Conservation (phyloP, 2,797 vertebrate species). For the Hybognathus amarus region DNA sequence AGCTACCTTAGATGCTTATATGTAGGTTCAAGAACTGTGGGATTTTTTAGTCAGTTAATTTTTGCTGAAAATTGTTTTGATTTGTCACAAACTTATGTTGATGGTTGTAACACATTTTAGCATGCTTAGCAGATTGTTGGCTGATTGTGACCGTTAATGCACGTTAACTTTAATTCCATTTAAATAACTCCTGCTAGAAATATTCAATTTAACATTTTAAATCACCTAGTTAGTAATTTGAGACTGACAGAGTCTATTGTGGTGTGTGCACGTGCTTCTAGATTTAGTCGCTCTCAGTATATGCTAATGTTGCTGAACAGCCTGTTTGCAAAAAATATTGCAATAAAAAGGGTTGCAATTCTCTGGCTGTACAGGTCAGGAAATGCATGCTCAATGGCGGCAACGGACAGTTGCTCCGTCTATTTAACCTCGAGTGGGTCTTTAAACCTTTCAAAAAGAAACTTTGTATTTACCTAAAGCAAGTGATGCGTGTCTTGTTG, state of each 20-base stretch:
- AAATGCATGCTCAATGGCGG: conserved; percentile 24
- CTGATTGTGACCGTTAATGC: neutral
- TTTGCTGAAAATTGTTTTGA: neutral
- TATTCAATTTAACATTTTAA: neutral
- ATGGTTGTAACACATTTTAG: neutral
- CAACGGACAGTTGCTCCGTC: conserved; percentile 8
- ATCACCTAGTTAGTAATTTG: neutral
- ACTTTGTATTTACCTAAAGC: neutral
- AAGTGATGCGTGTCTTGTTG: neutral
- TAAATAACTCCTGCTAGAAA: neutral
- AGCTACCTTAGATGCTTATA: neutral
- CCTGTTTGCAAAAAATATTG: neutral
- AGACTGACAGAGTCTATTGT: neutral
- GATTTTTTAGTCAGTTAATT: neutral
- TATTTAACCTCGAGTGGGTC: neutral
- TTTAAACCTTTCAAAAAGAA: neutral
- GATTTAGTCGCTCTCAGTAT: neutral
- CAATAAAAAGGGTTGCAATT: conserved; percentile 19
- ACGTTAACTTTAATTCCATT: neutral
- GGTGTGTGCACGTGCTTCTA: neutral
- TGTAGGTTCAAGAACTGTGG: neutral
- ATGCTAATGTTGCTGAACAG: neutral
- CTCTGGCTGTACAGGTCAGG: neutral
- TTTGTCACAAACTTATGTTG: neutral
- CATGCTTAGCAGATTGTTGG: neutral